Conservation (phyloP, 2,113 vertebrate species). For the Catharus minimus region DNA sequence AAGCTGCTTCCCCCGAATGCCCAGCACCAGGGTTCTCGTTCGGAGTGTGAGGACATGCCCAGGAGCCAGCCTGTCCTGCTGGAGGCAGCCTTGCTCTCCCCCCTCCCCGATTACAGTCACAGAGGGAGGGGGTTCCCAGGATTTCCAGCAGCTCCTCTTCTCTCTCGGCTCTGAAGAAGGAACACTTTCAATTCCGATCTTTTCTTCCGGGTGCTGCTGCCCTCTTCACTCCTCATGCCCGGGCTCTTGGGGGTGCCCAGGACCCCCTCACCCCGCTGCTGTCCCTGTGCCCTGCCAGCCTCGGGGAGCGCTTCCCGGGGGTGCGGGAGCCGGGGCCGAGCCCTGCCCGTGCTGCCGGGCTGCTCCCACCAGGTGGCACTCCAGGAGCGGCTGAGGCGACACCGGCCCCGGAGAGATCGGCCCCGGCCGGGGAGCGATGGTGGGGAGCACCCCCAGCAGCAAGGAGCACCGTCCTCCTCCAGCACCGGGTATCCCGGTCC, state of each 20-base stretch:
- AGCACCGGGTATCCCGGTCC: background rate
- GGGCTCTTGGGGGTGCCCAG: background rate
- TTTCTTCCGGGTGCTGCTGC: background rate
- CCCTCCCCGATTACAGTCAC: accelerated
- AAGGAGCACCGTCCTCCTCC: background rate
- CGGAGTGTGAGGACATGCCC: accelerated
- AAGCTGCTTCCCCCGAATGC: accelerated
- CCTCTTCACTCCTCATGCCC: accelerated
- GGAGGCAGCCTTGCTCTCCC: accelerated
- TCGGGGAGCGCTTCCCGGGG: accelerated
- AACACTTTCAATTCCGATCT: accelerated
- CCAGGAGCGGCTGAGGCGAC: slow-evolving; percentile 30
- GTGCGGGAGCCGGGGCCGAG: too few relatives aligned
- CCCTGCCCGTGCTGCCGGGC: background rate
- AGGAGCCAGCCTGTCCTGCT: accelerated
- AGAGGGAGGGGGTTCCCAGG: accelerated
- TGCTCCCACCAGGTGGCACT: slow-evolving; percentile 62
- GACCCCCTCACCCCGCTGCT: accelerated
- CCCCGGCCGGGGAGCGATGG: background rate
- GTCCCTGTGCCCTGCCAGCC: too few relatives aligned
- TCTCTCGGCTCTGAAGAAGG: background rate
- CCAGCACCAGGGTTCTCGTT: accelerated
- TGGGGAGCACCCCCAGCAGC: too few relatives aligned
- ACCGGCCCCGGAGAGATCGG: accelerated
- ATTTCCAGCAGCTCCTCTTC: background rate